These are phyloP conservation scores for Lophotriccus pileatus DNA, from an alignment of 2,797 vertebrate species.

Conservation along the genomic window DNA sequence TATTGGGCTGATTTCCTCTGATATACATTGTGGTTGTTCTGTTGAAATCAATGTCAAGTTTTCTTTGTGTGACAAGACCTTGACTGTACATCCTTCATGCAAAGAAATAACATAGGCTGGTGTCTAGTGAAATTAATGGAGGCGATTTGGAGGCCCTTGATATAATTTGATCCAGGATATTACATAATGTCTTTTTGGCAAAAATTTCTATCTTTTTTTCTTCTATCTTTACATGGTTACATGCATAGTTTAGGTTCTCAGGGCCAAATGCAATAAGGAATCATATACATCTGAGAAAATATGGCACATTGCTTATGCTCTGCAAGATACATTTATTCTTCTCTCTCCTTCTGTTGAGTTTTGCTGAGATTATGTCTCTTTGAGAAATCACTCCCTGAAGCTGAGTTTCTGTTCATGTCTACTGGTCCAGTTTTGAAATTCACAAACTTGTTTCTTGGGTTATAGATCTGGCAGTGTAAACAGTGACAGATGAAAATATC, in stretches of 20 bases:
- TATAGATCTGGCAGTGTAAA: not conserved
- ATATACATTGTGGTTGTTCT: not conserved
- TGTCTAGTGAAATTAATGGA: not conserved
- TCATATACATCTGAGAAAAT: not conserved
- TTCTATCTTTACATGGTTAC: not conserved
- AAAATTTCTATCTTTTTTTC: not conserved
- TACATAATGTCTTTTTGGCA: not conserved
- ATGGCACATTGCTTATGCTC: fast-evolving
- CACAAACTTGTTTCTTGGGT: not conserved
- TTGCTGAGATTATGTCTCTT: not conserved
- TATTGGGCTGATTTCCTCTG: not conserved
- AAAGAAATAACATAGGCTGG: not conserved
- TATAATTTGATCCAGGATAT: not conserved
- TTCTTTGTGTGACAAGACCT: not conserved
- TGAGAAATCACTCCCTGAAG: not conserved
- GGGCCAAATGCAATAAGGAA: not conserved
- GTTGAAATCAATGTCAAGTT: not conserved
- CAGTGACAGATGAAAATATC: not conserved
- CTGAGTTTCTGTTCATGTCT: not conserved
- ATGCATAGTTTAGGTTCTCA: not conserved
- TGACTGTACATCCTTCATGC: not conserved
- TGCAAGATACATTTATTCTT: not conserved
- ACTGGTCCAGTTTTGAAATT: not conserved
- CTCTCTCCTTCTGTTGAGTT: not conserved
- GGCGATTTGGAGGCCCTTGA: not conserved